A percentile compares a stretch with the other conserved stretches of the same genome.
Evolutionary conservation across 2,797 vertebrate genomes (phyloP).

Genomic region (Cryptoblepharus egeriae): DNA sequence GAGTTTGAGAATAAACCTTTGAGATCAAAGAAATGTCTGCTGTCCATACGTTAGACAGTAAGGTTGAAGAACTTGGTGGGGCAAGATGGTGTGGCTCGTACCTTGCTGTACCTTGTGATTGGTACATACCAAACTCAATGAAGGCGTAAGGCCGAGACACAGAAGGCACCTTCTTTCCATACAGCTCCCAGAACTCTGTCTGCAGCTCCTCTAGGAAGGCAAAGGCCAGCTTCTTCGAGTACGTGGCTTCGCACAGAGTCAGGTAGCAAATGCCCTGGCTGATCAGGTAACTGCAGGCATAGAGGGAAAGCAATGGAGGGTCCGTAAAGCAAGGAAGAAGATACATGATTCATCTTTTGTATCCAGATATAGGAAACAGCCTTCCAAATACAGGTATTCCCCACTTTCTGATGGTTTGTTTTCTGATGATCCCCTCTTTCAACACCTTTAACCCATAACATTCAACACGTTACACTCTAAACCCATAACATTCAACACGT

Average conservation of each 20-base stretch:
- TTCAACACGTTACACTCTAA: too few species aligned
- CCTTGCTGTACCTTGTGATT: not conserved
- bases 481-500: too few species aligned
- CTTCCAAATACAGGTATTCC: not conserved
- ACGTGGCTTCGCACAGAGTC: slow-evolving; percentile 47
- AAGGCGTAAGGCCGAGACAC: slow-evolving; percentile 55
- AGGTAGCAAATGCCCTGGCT: slow-evolving; percentile 51
- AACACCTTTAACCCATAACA: not conserved
- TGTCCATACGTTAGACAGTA: too few species aligned
- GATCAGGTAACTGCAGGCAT: slow-evolving; percentile 40
- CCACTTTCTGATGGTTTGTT: too few species aligned
- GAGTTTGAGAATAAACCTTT: too few species aligned
- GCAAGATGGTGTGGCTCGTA: too few species aligned
- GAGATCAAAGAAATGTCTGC: not conserved
- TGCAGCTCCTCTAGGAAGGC: slow-evolving; percentile 51
- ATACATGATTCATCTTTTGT: not conserved
- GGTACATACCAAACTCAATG: slow-evolving; percentile 50
- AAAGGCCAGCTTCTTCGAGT: slow-evolving; percentile 47
- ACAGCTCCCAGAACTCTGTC: slow-evolving; percentile 53
- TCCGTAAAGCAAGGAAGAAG: not conserved
- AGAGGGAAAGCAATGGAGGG: not conserved
- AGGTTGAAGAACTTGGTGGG: not conserved
- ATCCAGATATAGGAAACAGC: not conserved
- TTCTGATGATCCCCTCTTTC: too few species aligned
- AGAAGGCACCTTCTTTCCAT: slow-evolving; percentile 32